phyloP scores from a whole-genome alignment of 2,888 invertebrate genomes.

The Monochamus alternatus region DNA sequence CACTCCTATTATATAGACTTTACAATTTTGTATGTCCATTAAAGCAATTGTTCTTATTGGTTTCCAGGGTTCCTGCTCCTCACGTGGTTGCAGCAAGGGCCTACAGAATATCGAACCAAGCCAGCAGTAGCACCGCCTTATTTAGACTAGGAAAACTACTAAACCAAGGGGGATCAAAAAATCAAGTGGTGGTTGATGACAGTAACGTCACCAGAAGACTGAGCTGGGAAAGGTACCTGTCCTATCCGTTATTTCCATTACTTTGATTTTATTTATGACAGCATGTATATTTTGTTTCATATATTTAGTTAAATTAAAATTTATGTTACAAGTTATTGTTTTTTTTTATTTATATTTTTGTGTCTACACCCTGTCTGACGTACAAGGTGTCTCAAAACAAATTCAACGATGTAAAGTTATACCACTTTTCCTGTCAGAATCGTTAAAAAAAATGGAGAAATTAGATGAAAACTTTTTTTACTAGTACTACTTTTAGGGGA shows the following conservation, averaged over 20 bases:
- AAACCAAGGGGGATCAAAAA: constrained; percentile 73
- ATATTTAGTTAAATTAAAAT: neutral
- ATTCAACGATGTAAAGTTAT: too few species aligned
- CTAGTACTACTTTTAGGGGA: too few species aligned
- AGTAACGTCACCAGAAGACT: constrained; percentile 74
- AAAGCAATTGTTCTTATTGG: neutral
- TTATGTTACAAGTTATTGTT: neutral
- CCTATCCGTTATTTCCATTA: neutral
- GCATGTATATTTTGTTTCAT: neutral
- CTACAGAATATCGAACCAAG: constrained; percentile 71
- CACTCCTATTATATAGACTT: too few species aligned
- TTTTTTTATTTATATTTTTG: neutral
- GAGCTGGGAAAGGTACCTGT: constrained; percentile 77
- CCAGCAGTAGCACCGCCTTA: constrained; percentile 68
- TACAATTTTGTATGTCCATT: neutral
- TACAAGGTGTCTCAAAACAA: too few species aligned
- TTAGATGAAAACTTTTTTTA: too few species aligned
- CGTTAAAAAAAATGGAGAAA: too few species aligned
- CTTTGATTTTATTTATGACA: neutral
- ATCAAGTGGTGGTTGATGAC: constrained; percentile 69
- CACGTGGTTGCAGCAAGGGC: constrained; percentile 75
- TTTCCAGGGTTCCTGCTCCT: constrained; percentile 74
- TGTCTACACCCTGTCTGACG: too few species aligned
- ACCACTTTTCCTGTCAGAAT: too few species aligned
- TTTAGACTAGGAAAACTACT: constrained; percentile 74